phyloP scores from a whole-genome alignment of 2,113 vertebrate genomes.

The Syngnathus typhle region DNA sequence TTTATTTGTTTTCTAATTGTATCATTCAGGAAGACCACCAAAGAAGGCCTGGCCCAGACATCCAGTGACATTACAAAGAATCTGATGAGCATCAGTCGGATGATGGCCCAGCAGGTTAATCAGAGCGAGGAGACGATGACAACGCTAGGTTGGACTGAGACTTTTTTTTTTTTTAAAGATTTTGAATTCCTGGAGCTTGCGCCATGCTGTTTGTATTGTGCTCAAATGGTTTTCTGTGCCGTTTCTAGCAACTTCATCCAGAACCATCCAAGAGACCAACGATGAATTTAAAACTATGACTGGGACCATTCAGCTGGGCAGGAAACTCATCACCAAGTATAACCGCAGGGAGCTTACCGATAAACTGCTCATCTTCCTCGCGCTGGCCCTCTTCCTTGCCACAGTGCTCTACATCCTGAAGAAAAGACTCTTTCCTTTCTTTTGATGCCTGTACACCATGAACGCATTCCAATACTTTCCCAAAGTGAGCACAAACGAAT shows the following conservation, averaged over 20 bases:
- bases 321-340: slow-evolving; percentile 96
- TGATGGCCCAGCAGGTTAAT: slow-evolving; percentile 95
- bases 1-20: neutral
- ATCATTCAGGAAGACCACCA: slow-evolving; percentile 77
- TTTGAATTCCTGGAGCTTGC: neutral
- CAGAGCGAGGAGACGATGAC: slow-evolving; percentile 89
- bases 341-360: slow-evolving; percentile 93
- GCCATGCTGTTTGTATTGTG: neutral
- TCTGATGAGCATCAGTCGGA: slow-evolving; percentile 91
- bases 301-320: slow-evolving; percentile 90
- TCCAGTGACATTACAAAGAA: slow-evolving; percentile 87
- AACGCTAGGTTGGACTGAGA: slow-evolving; percentile 72
- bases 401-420: slow-evolving; percentile 95
- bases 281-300: slow-evolving; percentile 97
- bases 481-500: slow-evolving; percentile 10
- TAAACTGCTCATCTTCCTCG: slow-evolving; percentile 94
- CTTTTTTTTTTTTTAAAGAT: neutral
- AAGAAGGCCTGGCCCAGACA: slow-evolving; percentile 84
- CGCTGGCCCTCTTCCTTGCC: slow-evolving; percentile 88
- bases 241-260: slow-evolving; percentile 84
- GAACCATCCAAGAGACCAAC: slow-evolving; percentile 87
- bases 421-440: slow-evolving; percentile 91
- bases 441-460: neutral
- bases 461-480: slow-evolving; percentile 7
- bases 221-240: slow-evolving; percentile 1